phyloP scores from a whole-genome alignment of 2,797 vertebrate species.

The Sternotherus odoratus region DNA sequence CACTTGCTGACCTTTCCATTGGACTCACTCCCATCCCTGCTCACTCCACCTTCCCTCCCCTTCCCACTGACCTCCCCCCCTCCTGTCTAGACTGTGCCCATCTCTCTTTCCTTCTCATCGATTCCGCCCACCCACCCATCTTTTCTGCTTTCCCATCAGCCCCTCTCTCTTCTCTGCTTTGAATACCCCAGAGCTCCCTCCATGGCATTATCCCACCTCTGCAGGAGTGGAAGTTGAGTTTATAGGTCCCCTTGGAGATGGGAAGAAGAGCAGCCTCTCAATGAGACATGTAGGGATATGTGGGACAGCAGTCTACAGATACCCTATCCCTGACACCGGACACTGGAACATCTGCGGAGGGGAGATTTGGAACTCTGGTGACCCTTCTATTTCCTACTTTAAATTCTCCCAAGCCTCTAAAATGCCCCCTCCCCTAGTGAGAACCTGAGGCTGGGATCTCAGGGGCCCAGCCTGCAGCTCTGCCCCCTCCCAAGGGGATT shows the following conservation, averaged over 20 bases:
- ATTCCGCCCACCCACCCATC: neutral
- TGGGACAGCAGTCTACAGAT: neutral
- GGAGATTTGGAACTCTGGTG: neutral
- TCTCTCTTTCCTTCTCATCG: neutral
- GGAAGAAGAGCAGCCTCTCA: neutral
- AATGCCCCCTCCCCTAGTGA: accelerated
- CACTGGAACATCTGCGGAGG: accelerated
- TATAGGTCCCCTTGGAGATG: neutral
- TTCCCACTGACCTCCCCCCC: accelerated
- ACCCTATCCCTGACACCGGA: neutral
- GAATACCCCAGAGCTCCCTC: neutral
- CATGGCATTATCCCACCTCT: neutral
- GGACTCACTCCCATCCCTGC: neutral
- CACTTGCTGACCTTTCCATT: slow-evolving; percentile 56
- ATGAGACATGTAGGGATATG: neutral
- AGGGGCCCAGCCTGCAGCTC: neutral
- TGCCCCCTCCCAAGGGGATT: neutral
- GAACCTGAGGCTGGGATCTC: accelerated
- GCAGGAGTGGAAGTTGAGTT: neutral
- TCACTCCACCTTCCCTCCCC: neutral
- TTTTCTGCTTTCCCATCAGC: neutral
- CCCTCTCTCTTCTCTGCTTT: neutral
- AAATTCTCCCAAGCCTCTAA: neutral
- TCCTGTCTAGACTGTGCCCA: neutral
- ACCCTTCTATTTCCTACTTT: neutral